Base-by-base conservation (phyloP, 2,797 vertebrate species). In the Pangasius macronema region DNA sequence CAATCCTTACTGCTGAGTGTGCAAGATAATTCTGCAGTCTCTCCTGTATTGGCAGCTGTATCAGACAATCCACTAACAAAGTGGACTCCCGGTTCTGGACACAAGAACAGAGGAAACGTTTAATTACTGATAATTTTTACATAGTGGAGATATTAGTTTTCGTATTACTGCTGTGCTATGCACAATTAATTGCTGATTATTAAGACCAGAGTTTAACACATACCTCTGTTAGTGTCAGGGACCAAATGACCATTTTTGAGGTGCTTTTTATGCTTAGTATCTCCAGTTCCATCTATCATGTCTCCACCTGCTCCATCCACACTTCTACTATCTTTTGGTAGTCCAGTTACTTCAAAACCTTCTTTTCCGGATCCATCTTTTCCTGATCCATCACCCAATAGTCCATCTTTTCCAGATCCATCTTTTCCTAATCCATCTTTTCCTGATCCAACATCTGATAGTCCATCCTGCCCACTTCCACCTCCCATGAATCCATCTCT, bases 51-150 rank as follows among this genome's bases (percentile, higher is more conserved):
- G 33, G 94, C 97, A n/a, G 87, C 85, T 0, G 89, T 90, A 20
- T 97, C 95, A 16, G 95, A 91, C 88, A 99, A 92, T 27, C 95
- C 96, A 81, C 95, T 95, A 89, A 95, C 93, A 91, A 98, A 94
- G 90, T 91, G 92, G 91, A 94, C 93, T 0, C 88, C 89, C 0
- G 81, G 88, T 46, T 91, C 95, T 96, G 92, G 3, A 90, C 85
- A 84, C 77, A 83, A 70, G 24, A 33, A 67, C n/a, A 14, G 77
- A 87, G 18, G n/a, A 82, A 83, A 72, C 18, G n/a, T 49, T 59
- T 57, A 68, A 79, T 59, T 57, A 22, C 30, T 57, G 16, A 20
- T 57, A 57, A 57, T 80, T 4, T 57, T 80, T 53, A 42, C 3
- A 36, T 30, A 39, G 18, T 42, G 49, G n/a, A 27, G 1, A 33